These are phyloP conservation scores for Solea senegalensis DNA, from an alignment of 2,113 vertebrate genomes.

Conservation along the genomic window DNA sequence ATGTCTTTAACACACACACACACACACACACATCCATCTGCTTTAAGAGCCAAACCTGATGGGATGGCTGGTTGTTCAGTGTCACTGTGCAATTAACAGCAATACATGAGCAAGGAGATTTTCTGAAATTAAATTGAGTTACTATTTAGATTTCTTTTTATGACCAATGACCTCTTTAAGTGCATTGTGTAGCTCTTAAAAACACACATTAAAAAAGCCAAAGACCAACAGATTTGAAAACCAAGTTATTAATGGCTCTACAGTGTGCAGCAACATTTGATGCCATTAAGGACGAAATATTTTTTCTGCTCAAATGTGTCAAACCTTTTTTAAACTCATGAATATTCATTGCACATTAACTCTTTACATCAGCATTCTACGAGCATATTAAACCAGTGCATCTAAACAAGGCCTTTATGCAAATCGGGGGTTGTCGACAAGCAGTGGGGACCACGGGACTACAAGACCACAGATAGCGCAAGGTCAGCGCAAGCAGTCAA, in stretches of 20 bases:
- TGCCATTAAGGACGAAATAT: conserved; percentile 47
- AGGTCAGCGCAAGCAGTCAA: conserved; percentile 47
- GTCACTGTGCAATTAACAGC: conserved; percentile 67
- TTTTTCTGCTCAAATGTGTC: conserved; percentile 45
- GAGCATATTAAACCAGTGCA: conserved; percentile 56
- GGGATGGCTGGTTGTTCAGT: conserved; percentile 75
- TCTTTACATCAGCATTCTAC: conserved; percentile 68
- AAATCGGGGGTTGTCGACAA: conserved; percentile 69
- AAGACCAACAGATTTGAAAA: conserved; percentile 5
- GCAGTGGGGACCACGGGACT: conserved; percentile 57
- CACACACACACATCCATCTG: conserved; percentile 88
- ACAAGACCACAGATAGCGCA: conserved; percentile 58
- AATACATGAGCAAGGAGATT: conserved; percentile 44
- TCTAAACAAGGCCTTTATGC: conserved; percentile 68
- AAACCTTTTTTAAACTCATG: conserved; percentile 45
- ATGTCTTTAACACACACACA: conserved; percentile 81
- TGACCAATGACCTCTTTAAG: conserved; percentile 40
- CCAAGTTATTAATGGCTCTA: conserved; percentile 56
- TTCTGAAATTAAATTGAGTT: conserved; percentile 55
- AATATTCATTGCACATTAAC: conserved; percentile 76
- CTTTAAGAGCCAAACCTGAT: conserved; percentile 78
- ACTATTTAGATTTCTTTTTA: conserved; percentile 59
- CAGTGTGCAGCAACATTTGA: conserved; percentile 25
- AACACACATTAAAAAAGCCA: conserved; percentile 22
- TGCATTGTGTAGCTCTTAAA: conserved; percentile 47